Evolutionary conservation across 64 coral and sea anemone genomes (phyloP), one percentile per base, ranked within the genome.

Genomic region (Actinia equina): DNA sequence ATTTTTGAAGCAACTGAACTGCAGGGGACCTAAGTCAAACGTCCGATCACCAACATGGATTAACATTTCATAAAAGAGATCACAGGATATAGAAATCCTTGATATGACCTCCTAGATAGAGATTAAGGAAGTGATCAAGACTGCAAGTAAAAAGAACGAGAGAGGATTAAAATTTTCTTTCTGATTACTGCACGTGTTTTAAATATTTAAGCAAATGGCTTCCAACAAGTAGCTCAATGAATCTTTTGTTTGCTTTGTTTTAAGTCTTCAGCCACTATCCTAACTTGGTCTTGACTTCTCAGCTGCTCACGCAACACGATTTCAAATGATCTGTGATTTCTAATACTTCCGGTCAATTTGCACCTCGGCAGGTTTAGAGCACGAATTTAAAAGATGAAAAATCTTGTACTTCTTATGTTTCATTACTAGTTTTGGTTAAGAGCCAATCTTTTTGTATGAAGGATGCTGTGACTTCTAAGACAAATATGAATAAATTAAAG

Each of bases 111-210:
- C 78, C 78, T 81, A 52, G 78, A 81, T 51, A 7, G 78, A 81
- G 78, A 81, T 81, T 49, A 81, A 81, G 78, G 78, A 81, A 81
- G 43, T 81, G 78, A 25, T 49, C 49, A 4, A 81, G 52, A 79
- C 44, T 49, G 43, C 18, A 81, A 49, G 42, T 25, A 81, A 81
- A 65, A 19, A 81, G 78, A 81, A 81, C 17, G 43, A 81, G 6
- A 2, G 44, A 49, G 49, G 78, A 81, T 49, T 81, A 81, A 81
- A 12, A 22, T 49, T 81, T 81, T 81, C 69, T 74, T 74, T 74
- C 69, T 27, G 26, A 74, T 74, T 74, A 74, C 41, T 74, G 15
- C 27, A 74, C 69, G 69, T 74, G 27, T 41, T 74, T 74, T 0
- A 5, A 74, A 74, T 74, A 74, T 74, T 74, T 74, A 8, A 74